Base-by-base conservation (phyloP, 2,888 invertebrate genomes). In the Thecocarcelia acutangulata region DNA sequence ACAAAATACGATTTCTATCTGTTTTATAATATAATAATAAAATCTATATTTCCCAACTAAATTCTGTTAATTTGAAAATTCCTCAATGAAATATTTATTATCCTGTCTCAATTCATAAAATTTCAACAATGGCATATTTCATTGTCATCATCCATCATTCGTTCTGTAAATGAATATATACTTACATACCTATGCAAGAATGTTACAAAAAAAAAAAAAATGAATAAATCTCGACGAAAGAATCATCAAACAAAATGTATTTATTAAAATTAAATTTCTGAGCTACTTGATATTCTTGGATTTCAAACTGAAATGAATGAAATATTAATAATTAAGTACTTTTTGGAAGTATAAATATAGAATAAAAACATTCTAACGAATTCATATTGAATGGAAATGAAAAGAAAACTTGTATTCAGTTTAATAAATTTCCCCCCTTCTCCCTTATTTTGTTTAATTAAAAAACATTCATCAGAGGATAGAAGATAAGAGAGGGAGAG, bases 131-230 rank as follows among this genome's bases (percentile, higher is more conserved):
- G 17, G 6, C 6, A 59, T 17, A 59, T 5, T 21, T 12, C 21
- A 28, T 73, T 56, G n/a, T 40, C 46, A 42, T 56, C 74, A 74
- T 69, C 61, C 76, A 76, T 69, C 69, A 77, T 66, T 48, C 0
- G 17, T 8, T 24, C 8, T 24, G n/a, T 42, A n/a, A n/a, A 13
- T 13, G 2, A 13, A 44, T 2, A 42, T n/a, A 56, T 8, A 12
- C 15, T 13, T 21, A 12, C 13, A 1, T 12, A 6, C 17, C 1
- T 66, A 17, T 37, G 24, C 24, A 15, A 42, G n/a, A 52, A 2
- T 44, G 12, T 52, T n/a, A 3, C 13, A 28, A 58, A n/a, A 40
- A 40, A 19, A 28, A 58, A n/a, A 40, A 40, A 56, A 74, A 63
- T 68, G 15, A 42, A 59, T 1, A 44, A 58, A 68, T 68, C 52